A percentile compares a stretch with the other conserved stretches of the same genome.
phyloP scores from a whole-genome alignment of 2,888 invertebrate species.

The Sycophila texana region DNA sequence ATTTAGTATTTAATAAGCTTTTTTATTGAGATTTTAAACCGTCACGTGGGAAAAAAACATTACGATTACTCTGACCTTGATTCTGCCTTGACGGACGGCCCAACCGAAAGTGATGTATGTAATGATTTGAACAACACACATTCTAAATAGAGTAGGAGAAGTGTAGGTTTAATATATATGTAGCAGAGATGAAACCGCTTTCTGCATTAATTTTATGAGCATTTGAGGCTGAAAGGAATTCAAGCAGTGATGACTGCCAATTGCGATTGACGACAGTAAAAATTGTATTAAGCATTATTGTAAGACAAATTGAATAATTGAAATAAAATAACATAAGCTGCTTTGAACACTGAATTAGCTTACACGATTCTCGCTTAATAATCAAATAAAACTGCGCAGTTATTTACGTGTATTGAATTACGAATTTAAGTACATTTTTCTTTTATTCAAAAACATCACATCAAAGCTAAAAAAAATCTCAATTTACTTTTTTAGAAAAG shows the following conservation, averaged over 20 bases:
- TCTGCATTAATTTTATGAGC: slow-evolving; percentile 46
- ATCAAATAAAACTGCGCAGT: too few species aligned
- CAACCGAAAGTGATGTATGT: neutral
- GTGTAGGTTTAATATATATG: neutral
- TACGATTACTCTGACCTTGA: slow-evolving; percentile 47
- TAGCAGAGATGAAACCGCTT: slow-evolving; percentile 22
- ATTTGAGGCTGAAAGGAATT: slow-evolving; percentile 43
- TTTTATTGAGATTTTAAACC: slow-evolving; percentile 26
- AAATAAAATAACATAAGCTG: slow-evolving; percentile 26
- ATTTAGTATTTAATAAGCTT: slow-evolving; percentile 19
- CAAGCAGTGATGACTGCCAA: slow-evolving; percentile 9
- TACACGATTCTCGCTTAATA: slow-evolving; percentile 10
- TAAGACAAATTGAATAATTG: slow-evolving; percentile 43
- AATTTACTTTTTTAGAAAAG: too few species aligned
- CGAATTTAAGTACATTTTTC: too few species aligned
- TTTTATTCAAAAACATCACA: too few species aligned
- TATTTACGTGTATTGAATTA: too few species aligned
- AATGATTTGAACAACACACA: slow-evolving; percentile 39
- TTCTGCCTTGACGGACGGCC: slow-evolving; percentile 7
- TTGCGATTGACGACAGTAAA: neutral
- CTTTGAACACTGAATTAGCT: neutral
- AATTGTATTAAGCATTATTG: slow-evolving; percentile 6
- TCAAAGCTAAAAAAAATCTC: too few species aligned
- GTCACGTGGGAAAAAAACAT: slow-evolving; percentile 13
- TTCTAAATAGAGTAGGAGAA: slow-evolving; percentile 33